Evolutionary conservation across 2,888 invertebrate genomes (phyloP), one percentile per base, ranked within the genome.

Genomic region (Lepidochitona cinerea): DNA sequence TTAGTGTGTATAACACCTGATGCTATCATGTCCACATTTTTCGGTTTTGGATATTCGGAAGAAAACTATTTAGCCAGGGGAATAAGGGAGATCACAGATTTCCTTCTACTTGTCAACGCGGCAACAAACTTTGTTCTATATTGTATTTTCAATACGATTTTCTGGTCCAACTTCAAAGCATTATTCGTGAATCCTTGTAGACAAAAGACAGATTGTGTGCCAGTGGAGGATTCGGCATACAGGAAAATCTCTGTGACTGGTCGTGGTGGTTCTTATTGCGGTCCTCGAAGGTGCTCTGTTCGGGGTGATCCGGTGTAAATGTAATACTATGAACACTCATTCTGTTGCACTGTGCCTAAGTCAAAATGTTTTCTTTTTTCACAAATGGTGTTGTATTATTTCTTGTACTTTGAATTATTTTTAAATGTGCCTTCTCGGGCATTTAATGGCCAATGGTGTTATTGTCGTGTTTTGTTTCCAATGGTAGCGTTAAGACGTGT

Each of bases 1-100:
- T 79, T 90, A n/a, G 77, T 89, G 36, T 89, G 89, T 77, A 86
- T 88, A 52, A 88, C 87, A 23, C 90, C 90, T 0, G 90, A 90
- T 75, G 89, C 89, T 49, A 85, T 90, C 68, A 83, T 90, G 86
- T 89, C 89, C 5, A 87, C 87, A 14, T 84, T 88, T 54, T 85
- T 89, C 70, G 86, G 85, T 12, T 80, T 87, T 7, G 90, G 90
- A 5, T 90, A 90, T 79, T 84, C 83, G 37, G 90, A 90, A 71
- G 85, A 86, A 54, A 82, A 83, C 70, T 87, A 83, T 76, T 75
- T 88, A 18, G 84, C 87, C 1, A 80, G 84, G 37, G 89, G 88
- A 23, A 84, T 90, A 18, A 79, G 90, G 0, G 90, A 90, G 77
- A 87, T 90, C 35, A 89, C 89, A 0, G 90, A 90, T 74, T 79